Conservation (phyloP, 2,113 vertebrate species). For the Corythornis madagascariensis region DNA sequence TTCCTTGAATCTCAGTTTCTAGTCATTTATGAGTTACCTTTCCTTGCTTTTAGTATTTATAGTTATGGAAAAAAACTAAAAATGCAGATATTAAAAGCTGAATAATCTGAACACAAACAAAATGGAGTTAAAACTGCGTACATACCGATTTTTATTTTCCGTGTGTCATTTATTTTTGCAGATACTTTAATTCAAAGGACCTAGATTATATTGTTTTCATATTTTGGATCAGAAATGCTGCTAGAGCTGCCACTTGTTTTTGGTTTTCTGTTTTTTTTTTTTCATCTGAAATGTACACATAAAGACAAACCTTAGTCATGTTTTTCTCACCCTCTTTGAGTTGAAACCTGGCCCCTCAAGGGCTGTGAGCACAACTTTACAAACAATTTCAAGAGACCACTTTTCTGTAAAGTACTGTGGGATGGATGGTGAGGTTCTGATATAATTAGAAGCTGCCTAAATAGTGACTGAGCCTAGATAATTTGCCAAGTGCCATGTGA, state of each 20-base stretch:
- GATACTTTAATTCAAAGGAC: background rate
- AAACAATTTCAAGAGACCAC: background rate
- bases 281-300: background rate
- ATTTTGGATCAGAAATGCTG: background rate
- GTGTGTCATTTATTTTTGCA: background rate
- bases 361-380: background rate
- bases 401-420: background rate
- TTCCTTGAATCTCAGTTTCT: background rate
- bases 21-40: background rate
- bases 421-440: background rate
- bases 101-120: background rate
- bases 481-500: conserved; percentile 2
- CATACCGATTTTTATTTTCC: background rate
- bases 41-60: background rate
- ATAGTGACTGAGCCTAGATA: background rate
- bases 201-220: background rate
- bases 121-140: background rate
- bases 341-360: background rate
- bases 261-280: background rate
- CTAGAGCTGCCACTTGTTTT: background rate
- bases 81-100: background rate
- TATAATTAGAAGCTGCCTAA: conserved; percentile 8
- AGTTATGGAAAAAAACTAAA: background rate
- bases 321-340: background rate
- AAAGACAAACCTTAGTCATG: background rate